Conservation (phyloP, 2,113 vertebrate species). For the Etheostoma cragini region DNA sequence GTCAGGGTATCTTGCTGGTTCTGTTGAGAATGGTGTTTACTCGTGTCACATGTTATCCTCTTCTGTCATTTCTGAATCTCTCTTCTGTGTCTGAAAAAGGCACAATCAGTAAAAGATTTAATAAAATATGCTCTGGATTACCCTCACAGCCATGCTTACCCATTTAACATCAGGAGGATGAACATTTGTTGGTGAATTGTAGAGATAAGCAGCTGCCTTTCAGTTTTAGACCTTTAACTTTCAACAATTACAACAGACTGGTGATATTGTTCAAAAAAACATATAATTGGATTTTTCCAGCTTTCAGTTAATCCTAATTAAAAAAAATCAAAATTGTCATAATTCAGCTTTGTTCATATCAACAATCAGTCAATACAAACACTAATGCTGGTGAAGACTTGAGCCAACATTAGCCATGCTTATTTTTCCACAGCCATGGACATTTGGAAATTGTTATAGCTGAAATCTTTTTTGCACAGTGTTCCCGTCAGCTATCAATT, state of each 20-base stretch:
- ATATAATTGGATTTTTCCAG: conserved; percentile 10
- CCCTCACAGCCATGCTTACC: not conserved
- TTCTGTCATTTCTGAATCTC: conserved; percentile 7
- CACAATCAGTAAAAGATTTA: conserved; percentile 4
- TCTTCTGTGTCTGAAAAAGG: not conserved
- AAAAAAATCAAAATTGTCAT: conserved; percentile 30
- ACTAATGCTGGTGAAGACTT: conserved; percentile 35
- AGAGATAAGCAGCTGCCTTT: conserved; percentile 47
- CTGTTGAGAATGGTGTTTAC: conserved; percentile 10
- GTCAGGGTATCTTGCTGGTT: conserved; percentile 16
- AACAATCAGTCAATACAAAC: conserved; percentile 32
- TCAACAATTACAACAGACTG: conserved; percentile 34
- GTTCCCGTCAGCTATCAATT: conserved; percentile 32
- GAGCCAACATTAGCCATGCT: conserved; percentile 56
- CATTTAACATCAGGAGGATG: conserved; percentile 25
- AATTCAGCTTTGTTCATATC: conserved; percentile 54
- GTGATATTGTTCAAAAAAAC: conserved; percentile 10
- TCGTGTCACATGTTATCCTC: conserved; percentile 8
- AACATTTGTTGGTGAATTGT: conserved; percentile 15
- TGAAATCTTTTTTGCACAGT: not conserved
- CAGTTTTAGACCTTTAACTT: conserved; percentile 44
- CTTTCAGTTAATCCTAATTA: conserved; percentile 51
- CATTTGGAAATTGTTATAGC: conserved; percentile 42
- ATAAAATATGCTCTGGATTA: conserved; percentile 21
- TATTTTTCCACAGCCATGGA: conserved; percentile 53